Conservation (phyloP, 1,140 invertebrate genomes). For the Scaptomyza hsui region DNA sequence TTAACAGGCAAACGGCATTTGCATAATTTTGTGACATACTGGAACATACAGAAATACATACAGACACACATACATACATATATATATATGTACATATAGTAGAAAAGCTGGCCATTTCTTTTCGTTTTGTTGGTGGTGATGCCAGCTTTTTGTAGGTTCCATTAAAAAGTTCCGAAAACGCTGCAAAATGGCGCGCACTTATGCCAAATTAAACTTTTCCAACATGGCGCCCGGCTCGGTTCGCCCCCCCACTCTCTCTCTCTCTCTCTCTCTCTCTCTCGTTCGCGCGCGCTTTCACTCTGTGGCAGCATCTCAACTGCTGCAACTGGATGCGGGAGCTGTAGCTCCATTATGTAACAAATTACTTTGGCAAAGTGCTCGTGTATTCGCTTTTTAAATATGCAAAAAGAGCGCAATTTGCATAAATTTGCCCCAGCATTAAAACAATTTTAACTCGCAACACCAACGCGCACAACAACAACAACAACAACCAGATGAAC, state of each 20-base stretch:
- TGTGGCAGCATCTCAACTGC: neutral
- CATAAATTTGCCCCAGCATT: conserved; percentile 83
- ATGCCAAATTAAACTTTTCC: conserved; percentile 82
- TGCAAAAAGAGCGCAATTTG: conserved; percentile 84
- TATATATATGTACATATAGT: neutral
- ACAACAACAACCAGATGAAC: conserved; percentile 24
- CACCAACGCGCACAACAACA: conserved; percentile 58
- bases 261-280: conserved; percentile 9
- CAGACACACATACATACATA: neutral
- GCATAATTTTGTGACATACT: conserved; percentile 58
- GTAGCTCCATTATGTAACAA: conserved; percentile 76
- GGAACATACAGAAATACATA: neutral
- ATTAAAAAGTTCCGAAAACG: conserved; percentile 63
- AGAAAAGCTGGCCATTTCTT: conserved; percentile 29
- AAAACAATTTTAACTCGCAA: conserved; percentile 84
- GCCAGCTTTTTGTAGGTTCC: conserved; percentile 53
- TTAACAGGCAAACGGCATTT: conserved; percentile 73
- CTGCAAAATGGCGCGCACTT: conserved; percentile 65
- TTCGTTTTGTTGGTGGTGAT: conserved; percentile 16
- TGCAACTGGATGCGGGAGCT: conserved; percentile 27
- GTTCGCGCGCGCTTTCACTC: conserved; percentile 2
- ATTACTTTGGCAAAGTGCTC: conserved; percentile 83
- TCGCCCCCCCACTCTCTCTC: neutral
- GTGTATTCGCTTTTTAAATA: conserved; percentile 84
- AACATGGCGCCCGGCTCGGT: conserved; percentile 55